A percentile compares a stretch with the other conserved stretches of the same genome.
phyloP scores from a whole-genome alignment of 2,113 vertebrate species.

The Hippoglossus stenolepis region DNA sequence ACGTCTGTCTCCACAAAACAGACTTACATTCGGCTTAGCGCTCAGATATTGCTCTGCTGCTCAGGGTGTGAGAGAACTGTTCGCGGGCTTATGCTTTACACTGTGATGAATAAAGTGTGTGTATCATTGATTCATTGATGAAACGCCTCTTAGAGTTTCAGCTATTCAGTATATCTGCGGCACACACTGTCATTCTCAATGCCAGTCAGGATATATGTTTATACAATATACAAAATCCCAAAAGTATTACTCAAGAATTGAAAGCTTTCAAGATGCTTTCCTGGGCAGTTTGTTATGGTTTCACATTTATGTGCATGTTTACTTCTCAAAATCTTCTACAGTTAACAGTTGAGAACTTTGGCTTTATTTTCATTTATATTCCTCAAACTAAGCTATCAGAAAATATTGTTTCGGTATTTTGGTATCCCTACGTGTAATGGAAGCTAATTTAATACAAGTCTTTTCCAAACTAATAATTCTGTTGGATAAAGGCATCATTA shows the following conservation, averaged over 20 bases:
- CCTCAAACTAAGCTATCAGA: too few relatives aligned
- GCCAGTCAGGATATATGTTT: not conserved
- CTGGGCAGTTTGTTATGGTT: too few relatives aligned
- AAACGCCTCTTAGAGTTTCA: slow-evolving; percentile 6
- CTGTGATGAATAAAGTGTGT: slow-evolving; percentile 26
- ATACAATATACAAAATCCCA: not conserved
- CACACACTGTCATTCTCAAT: not conserved
- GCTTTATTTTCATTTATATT: too few relatives aligned
- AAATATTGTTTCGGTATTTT: too few relatives aligned
- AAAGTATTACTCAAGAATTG: too few relatives aligned
- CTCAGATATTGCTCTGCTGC: slow-evolving; percentile 58
- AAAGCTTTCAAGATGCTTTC: too few relatives aligned
- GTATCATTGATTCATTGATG: slow-evolving; percentile 55
- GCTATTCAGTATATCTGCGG: slow-evolving; percentile 7
- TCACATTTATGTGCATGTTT: too few relatives aligned
- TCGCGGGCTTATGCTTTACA: slow-evolving; percentile 26
- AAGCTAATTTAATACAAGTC: not conserved
- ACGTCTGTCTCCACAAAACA: slow-evolving; percentile 37
- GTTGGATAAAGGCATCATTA: not conserved
- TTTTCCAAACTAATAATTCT: not conserved
- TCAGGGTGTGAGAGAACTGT: slow-evolving; percentile 40
- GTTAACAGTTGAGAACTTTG: too few relatives aligned
- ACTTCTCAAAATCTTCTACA: too few relatives aligned
- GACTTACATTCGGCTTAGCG: slow-evolving; percentile 47
- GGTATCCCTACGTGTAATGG: too few relatives aligned